Percentiles rank a stretch among this genome's conserved stretches.
Conservation (phyloP, 2,888 invertebrate species). For the Podabrus alpinus region DNA sequence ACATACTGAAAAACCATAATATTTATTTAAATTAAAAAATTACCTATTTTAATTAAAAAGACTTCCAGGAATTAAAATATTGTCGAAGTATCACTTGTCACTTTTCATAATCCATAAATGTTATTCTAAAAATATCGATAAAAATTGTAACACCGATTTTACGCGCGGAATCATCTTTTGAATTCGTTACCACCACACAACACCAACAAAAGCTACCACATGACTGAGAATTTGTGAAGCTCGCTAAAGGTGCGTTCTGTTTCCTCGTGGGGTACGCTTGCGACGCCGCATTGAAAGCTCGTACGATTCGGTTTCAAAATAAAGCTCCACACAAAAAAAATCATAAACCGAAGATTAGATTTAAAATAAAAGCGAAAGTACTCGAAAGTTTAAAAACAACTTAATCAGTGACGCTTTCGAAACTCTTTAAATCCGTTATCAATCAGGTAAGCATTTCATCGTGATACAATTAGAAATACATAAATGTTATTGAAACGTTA, state of each 20-base stretch:
- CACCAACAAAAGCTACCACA: neutral
- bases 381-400: neutral
- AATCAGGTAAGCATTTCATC: neutral
- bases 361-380: neutral
- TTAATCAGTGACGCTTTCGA: neutral
- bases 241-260: conserved; percentile 1
- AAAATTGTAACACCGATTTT: neutral
- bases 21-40: neutral
- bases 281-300: neutral
- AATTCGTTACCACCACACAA: neutral
- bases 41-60: neutral
- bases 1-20: neutral
- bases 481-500: neutral
- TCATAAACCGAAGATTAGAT: neutral
- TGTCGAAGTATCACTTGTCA: neutral
- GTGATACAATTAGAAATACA: neutral
- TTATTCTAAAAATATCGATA: neutral
- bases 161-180: neutral
- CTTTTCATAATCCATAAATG: neutral
- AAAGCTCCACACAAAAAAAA: neutral
- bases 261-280: neutral
- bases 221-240: neutral
- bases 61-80: neutral
- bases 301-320: neutral
- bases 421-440: neutral